phyloP scores from a whole-genome alignment of 2,888 invertebrate genomes.

The Spicauda simplicius region DNA sequence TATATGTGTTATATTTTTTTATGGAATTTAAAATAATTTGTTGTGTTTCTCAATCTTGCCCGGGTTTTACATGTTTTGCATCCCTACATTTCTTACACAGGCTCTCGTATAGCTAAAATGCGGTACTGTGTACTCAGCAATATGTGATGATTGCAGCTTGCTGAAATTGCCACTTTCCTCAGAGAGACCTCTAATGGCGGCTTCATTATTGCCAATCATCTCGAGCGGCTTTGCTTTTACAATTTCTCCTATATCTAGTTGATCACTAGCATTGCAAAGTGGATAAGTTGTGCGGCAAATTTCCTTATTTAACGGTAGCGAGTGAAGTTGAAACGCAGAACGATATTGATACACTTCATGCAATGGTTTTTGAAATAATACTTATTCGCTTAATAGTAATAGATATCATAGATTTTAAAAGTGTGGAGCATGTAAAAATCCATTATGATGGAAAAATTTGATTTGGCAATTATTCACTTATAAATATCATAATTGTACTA shows the following conservation, averaged over 20 bases:
- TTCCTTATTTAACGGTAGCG: conserved; percentile 5
- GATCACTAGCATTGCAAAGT: conserved; percentile 11
- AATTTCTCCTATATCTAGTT: conserved; percentile 15
- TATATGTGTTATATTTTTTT: no score
- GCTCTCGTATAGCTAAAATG: neutral
- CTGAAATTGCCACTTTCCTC: conserved; percentile 21
- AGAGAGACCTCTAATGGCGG: conserved; percentile 23
- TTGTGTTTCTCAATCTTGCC: no score
- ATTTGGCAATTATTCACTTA: no score
- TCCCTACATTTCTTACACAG: neutral
- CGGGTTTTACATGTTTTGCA: neutral
- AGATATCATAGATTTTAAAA: no score
- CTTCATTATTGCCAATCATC: conserved; percentile 29
- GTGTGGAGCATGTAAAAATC: no score
- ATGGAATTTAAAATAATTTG: no score
- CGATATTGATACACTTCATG: neutral
- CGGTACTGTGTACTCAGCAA: neutral
- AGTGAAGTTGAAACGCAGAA: neutral
- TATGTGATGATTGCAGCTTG: conserved; percentile 20
- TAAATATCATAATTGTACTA: no score
- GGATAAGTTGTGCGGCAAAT: conserved; percentile 17
- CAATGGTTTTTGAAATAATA: no score
- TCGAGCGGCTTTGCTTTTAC: conserved; percentile 26
- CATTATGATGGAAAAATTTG: no score
- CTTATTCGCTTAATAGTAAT: no score